Evolutionary conservation across 2,113 vertebrate genomes (phyloP), one percentile per base, ranked within the genome.

Genomic region (Ceratotherium simum): DNA sequence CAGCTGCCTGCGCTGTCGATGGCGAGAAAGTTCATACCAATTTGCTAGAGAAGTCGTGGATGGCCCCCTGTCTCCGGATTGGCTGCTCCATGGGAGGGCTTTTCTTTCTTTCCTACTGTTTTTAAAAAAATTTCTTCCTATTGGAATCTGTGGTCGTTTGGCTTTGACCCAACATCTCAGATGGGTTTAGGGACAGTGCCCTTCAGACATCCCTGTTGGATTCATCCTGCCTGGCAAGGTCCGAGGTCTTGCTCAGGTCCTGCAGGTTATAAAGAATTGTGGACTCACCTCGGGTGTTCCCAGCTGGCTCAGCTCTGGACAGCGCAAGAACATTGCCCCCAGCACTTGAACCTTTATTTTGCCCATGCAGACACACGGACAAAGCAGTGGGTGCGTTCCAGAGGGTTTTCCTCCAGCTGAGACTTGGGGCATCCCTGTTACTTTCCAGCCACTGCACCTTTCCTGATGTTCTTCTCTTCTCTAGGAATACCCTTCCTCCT

Each of bases 241-340:
- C 21, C 10, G 7, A 14, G 39, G 25, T n/a, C 31, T n/a, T 1
- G 0, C 1, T 36, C 0, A 0, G 75, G 10, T 31, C 17, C 29
- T 17, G 11, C 2, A 56, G 51, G 10, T 48, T 0, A 3, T 8
- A 2, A 25, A 27, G 70, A 18, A 56, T 31, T 0, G 0, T 3
- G 21, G 87, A 36, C 27, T 2, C 16, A 5, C 20, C 9, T 18
- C 0, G 14, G 46, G 3, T 2, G 7, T 1, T n/a, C 18, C 8
- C 0, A 0, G 21, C 5, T 6, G 3, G 56, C 56, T 36, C 2
- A 0, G 29, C 46, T 64, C 46, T 33, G 69, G 60, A 14, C 46
- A 0, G 6, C 12, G 2, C 0, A 0, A 39, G 60, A 3, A 25
- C 31, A 0, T 7, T 0, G 9, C 3, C 72, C 10, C 42, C 25